Percentiles rank a stretch among this genome's conserved stretches.
Conservation (phyloP, 2,797 vertebrate species). For the Simalia tracyae region DNA sequence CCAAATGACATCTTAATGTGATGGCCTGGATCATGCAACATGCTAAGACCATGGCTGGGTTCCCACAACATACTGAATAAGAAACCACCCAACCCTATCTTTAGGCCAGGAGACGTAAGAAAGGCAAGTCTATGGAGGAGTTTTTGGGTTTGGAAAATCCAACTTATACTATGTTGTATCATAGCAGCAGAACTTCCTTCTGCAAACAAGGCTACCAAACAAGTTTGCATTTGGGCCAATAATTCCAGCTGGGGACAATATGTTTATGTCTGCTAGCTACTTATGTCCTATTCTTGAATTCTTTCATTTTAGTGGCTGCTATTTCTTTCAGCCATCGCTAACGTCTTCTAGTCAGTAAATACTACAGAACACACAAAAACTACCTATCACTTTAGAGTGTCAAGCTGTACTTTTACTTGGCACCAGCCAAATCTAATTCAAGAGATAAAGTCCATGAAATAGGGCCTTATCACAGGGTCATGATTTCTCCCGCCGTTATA, state of each 20-base stretch:
- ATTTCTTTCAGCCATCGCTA: not conserved
- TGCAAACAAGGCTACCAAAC: too few relatives aligned
- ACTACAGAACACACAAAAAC: not conserved
- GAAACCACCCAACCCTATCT: not conserved
- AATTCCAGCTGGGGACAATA: not conserved
- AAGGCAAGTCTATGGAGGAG: not conserved
- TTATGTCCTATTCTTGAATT: not conserved
- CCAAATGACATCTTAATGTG: not conserved
- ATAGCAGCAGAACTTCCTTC: not conserved
- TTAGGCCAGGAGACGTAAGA: not conserved
- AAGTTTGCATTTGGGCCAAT: not conserved
- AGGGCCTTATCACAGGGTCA: not conserved
- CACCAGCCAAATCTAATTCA: slow-evolving; percentile 15
- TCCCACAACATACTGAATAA: not conserved
- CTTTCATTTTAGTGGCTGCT: not conserved
- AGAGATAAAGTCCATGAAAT: slow-evolving; percentile 18
- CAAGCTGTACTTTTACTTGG: slow-evolving; percentile 10
- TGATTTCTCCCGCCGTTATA: slow-evolving; percentile 16
- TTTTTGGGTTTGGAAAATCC: not conserved
- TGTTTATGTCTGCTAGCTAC: not conserved
- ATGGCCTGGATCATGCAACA: not conserved
- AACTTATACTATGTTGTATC: not conserved
- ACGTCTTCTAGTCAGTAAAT: slow-evolving; percentile 1
- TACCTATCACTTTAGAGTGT: slow-evolving; percentile 17
- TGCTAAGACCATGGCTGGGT: not conserved